Evolutionary conservation across 2,797 vertebrate genomes (phyloP), one percentile per base, ranked within the genome.

Genomic region (Hozukius guyotensis): DNA sequence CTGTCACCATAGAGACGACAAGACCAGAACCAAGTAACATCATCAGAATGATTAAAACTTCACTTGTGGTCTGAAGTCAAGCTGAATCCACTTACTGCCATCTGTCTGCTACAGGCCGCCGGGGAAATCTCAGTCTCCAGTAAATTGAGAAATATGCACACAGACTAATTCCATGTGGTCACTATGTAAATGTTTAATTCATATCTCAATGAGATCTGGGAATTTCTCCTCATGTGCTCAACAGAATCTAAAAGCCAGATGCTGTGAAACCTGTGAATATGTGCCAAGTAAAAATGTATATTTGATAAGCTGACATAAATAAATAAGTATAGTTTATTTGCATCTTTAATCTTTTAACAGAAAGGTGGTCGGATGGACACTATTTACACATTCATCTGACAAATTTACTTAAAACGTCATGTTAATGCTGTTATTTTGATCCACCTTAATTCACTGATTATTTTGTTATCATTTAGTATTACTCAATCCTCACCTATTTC

Each of bases 121-220:
- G 2, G 87, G 83, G 84, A 90, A 89, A 88, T 91, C 60, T 88
- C 42, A 8, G 57, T 8, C 71, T 81, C 78, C 65, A 78, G 57
- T 82, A 81, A 87, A 83, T 22, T 42, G 57, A 69, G 66, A 82
- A 84, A 87, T 75, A 81, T 42, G 49, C 69, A 42, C 67, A 13
- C 8, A 11, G 42, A 60, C 61, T 74, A 80, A 84, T 75, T 87
- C 77, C 74, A 65, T 38, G 81, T 69, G 80, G 85, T 88, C 90
- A 87, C 77, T 77, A 75, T 78, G 85, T 61, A 81, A 90, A 91
- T 87, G 61, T 70, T 84, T 79, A 65, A 91, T 88, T 86, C 61
- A 81, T 78, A 61, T 75, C 56, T 59, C 9, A 78, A 69, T 56
- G 72, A 76, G 64, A 75, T 60, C 65, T 85, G 80, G 72, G 75